A percentile compares a stretch with the other conserved stretches of the same genome.
Conservation (phyloP, 1,140 invertebrate genomes). For the Drosophila hydei region DNA sequence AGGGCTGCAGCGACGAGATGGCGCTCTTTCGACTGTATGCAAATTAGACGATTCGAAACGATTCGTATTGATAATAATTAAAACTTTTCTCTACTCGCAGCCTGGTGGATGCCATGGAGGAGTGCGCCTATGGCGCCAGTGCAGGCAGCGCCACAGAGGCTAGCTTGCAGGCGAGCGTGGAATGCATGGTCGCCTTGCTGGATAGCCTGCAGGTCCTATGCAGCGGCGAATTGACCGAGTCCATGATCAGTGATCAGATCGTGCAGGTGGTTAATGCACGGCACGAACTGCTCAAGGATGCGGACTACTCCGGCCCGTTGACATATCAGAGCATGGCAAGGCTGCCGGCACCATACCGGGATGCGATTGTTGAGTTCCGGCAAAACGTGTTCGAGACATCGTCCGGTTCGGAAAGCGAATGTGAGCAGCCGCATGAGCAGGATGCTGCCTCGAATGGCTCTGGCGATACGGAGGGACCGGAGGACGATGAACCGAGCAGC, state of each 20-base stretch:
- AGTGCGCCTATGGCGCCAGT: conserved; percentile 87
- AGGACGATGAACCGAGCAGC: conserved; percentile 84
- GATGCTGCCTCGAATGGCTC: conserved; percentile 86
- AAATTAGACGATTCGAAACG: neutral
- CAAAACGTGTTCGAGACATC: conserved; percentile 86
- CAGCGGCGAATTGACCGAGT: conserved; percentile 88
- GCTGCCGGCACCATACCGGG: conserved; percentile 90
- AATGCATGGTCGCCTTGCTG: conserved; percentile 93
- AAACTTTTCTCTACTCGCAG: conserved; percentile 83
- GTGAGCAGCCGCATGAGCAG: conserved; percentile 84
- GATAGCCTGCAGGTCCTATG: conserved; percentile 92
- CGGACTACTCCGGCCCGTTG: conserved; percentile 92
- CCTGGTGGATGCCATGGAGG: conserved; percentile 95
- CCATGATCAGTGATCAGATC: conserved; percentile 83
- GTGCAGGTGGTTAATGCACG: conserved; percentile 88
- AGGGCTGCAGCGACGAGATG: conserved; percentile 94
- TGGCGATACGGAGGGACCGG: conserved; percentile 90
- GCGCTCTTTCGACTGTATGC: conserved; percentile 93
- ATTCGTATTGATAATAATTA: neutral
- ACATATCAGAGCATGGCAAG: conserved; percentile 93
- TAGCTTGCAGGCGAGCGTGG: conserved; percentile 91
- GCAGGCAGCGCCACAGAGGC: conserved; percentile 88
- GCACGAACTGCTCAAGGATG: conserved; percentile 90
- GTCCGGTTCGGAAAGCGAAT: conserved; percentile 85
- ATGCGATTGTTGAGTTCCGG: conserved; percentile 85